Percentiles rank a stretch among this genome's conserved stretches.
Evolutionary conservation across 1,140 invertebrate species (phyloP).

Genomic region (Tachypleus tridentatus): DNA sequence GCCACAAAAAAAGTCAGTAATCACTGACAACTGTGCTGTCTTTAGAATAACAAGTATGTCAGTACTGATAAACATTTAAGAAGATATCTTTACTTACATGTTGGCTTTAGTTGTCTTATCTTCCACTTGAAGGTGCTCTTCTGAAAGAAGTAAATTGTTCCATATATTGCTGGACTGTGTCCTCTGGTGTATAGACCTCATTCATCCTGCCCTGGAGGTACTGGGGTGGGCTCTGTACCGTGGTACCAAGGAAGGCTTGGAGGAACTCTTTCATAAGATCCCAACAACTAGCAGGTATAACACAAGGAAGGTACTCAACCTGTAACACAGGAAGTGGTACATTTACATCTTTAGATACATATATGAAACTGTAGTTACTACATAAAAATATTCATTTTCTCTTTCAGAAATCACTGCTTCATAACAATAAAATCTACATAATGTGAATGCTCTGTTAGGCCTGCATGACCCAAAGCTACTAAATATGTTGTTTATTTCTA

Average conservation of each 20-base stretch:
- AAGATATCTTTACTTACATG: neutral
- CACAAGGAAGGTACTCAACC: conserved; percentile 85
- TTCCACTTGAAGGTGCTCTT: conserved; percentile 12
- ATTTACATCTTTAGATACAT: too few species aligned
- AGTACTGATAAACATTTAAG: conserved; percentile 1
- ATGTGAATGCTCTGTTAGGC: too few species aligned
- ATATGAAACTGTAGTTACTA: too few species aligned
- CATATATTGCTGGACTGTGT: conserved; percentile 88
- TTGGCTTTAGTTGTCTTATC: neutral
- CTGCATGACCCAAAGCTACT: too few species aligned
- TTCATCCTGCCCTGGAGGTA: conserved; percentile 59
- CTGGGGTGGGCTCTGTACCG: conserved; percentile 21
- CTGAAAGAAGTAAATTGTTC: conserved; percentile 64
- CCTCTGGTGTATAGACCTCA: conserved; percentile 61
- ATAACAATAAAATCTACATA: too few species aligned
- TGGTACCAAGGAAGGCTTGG: conserved; percentile 73
- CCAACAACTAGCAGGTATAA: conserved; percentile 76
- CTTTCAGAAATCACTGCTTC: too few species aligned
- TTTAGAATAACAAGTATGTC: conserved; percentile 2
- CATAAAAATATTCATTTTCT: too few species aligned
- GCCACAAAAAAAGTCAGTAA: neutral
- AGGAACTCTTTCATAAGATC: conserved; percentile 83
- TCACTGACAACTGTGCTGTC: neutral
- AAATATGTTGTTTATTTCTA: too few species aligned
- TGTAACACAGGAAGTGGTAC: conserved; percentile 28